A percentile compares a stretch with the other conserved stretches of the same genome.
Evolutionary conservation across 2,113 vertebrate genomes (phyloP).

Genomic region (Benitochromis conjunctus): DNA sequence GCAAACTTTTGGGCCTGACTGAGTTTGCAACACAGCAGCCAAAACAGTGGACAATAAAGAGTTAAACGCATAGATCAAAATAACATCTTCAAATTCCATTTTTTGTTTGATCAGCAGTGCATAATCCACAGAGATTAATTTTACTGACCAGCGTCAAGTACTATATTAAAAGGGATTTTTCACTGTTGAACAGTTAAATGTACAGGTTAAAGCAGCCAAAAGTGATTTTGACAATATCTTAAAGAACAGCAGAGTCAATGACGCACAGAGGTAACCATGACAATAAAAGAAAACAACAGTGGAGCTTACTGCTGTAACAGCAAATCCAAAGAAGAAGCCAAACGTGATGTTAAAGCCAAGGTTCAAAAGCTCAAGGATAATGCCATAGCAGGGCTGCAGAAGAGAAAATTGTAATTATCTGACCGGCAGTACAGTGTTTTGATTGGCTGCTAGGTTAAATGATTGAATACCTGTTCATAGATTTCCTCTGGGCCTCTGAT

Average conservation of each 20-base stretch:
- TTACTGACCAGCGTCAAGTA: too few species aligned
- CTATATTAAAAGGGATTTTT: not conserved
- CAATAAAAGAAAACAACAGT: not conserved
- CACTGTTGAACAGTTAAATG: not conserved
- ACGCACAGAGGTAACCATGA: not conserved
- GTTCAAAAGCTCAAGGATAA: accelerated
- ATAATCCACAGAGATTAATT: not conserved
- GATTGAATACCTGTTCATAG: not conserved
- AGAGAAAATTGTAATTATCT: not conserved
- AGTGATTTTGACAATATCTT: not conserved
- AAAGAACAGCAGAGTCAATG: not conserved
- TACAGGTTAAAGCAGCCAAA: not conserved
- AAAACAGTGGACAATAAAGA: not conserved
- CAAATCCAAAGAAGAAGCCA: conserved; percentile 36
- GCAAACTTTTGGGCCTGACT: not conserved
- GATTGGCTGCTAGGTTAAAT: not conserved
- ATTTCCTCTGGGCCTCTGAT: not conserved
- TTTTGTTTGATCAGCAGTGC: not conserved
- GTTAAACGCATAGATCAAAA: not conserved
- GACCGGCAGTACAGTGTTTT: not conserved
- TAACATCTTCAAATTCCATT: not conserved
- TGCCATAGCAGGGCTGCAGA: not conserved
- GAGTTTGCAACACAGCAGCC: not conserved
- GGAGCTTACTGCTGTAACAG: conserved; percentile 36
- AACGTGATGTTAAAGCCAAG: accelerated